Conservation (phyloP, 2,113 vertebrate genomes). For the Grallaria varia region DNA sequence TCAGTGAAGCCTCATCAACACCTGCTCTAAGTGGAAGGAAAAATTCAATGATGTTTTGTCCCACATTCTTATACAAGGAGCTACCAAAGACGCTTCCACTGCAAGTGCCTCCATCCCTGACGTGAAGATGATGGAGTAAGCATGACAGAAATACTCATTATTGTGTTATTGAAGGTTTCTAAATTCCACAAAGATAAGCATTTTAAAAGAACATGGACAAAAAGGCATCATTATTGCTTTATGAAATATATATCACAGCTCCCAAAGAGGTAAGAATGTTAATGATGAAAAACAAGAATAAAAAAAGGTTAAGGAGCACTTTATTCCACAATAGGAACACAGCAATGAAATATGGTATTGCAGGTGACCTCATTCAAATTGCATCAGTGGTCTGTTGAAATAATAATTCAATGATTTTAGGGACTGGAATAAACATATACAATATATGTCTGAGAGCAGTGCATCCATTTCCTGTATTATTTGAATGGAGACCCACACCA, state of each 20-base stretch:
- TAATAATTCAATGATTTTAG: not conserved
- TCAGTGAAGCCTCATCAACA: not conserved
- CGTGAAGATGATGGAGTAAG: not conserved
- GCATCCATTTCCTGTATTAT: not conserved
- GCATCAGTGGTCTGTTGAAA: not conserved
- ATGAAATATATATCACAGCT: not conserved
- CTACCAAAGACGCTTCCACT: not conserved
- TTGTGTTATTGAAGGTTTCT: not conserved
- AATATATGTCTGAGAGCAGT: not conserved
- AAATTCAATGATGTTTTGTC: not conserved
- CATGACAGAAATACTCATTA: not conserved
- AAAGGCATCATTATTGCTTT: not conserved
- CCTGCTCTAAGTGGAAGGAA: not conserved
- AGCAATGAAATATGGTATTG: not conserved
- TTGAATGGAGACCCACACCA: not conserved
- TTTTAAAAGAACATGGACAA: not conserved
- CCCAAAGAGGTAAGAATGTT: not conserved
- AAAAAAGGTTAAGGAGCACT: not conserved
- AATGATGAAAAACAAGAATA: not conserved
- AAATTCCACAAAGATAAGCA: not conserved
- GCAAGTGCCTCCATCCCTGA: not conserved
- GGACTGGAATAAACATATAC: conserved; percentile 27
- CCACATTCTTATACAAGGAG: not conserved
- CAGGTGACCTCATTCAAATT: not conserved
- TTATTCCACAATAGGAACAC: not conserved